phyloP scores from a whole-genome alignment of 2,113 vertebrate genomes.

The Nothobranchius kuhntae region DNA sequence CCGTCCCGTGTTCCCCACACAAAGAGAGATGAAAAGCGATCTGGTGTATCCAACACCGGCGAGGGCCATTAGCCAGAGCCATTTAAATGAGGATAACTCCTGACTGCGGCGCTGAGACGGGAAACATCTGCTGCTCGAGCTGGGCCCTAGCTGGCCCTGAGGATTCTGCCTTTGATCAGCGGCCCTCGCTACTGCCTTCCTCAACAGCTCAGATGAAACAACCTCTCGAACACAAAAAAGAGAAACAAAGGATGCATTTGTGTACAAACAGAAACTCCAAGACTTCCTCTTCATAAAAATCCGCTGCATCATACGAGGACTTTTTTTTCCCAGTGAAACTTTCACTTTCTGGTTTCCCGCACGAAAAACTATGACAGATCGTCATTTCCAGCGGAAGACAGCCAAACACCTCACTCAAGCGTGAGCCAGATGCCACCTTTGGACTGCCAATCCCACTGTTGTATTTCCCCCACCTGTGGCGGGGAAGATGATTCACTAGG shows the following conservation, averaged over 20 bases:
- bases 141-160: constrained; percentile 43
- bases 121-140: constrained; percentile 65
- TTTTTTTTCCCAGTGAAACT: constrained; percentile 15
- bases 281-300: neutral
- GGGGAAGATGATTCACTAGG: constrained; percentile 71
- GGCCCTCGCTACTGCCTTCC: constrained; percentile 39
- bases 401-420: constrained; percentile 65
- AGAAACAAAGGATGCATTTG: constrained; percentile 2
- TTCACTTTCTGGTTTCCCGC: constrained; percentile 14
- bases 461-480: constrained; percentile 72
- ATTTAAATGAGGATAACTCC: constrained; percentile 69
- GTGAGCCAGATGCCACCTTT: constrained; percentile 64
- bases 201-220: constrained; percentile 45
- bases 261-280: constrained; percentile 8
- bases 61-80: constrained; percentile 54
- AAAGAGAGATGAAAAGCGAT: constrained; percentile 63
- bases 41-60: constrained; percentile 51
- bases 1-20: constrained; percentile 57
- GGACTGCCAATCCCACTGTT: constrained; percentile 71
- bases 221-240: constrained; percentile 16
- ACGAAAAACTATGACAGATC: constrained; percentile 33
- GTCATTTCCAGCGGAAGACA: constrained; percentile 48
- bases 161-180: constrained; percentile 66
- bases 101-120: constrained; percentile 47
- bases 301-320: neutral